Base-by-base conservation (phyloP, 2,888 invertebrate species). In the Panzeria rudis region DNA sequence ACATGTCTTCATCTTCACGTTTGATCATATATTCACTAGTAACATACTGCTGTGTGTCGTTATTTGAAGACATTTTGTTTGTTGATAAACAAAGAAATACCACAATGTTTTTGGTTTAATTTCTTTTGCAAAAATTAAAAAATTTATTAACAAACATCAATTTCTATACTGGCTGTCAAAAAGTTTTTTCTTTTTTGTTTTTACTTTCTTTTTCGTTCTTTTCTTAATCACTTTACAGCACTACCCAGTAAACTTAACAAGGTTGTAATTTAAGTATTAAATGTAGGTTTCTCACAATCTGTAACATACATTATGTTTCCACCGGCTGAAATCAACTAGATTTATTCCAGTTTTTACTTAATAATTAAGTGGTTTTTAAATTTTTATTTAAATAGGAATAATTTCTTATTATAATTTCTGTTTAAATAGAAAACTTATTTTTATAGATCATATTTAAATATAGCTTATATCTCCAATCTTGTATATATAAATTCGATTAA, bases 31-130 rank as follows among this genome's bases (percentile, higher is more conserved):
- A 89, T 69, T 90, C 91, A 71, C 86, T 89, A 0, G 89, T n/a
- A n/a, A n/a, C 73, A 78, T 90, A 91, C 56, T 90, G 91, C 54
- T 91, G 90, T 3, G 91, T 90, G 71, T 91, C 91, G 59, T 89
- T 91, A 71, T 89, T 90, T 29, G 86, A 59, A 29, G 78, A 75
- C 85, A 85, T 84, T 64, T 84, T 79, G n/a, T 15, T 25, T 59
- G 35, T 35, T 50, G 17, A 50, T 75, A 62, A 50, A 20, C 15
- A 61, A 50, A 20, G 8, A 61, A 50, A 9, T 20, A 0, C 3
- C 23, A 29, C 29, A 59, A 41, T 29, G 2, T 59, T 59, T 1
- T 59, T 3, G n/a, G n/a, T 29, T 4, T 29, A 29, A 29, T 29
- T 29, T 4, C 2, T 29, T 29, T 29, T 29, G 2, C 29, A 29